Percentiles rank a stretch among this genome's conserved stretches.
phyloP scores from a whole-genome alignment of 30 jellyfish, hydroid and myxozoan species.

The Morbakka virulenta region DNA sequence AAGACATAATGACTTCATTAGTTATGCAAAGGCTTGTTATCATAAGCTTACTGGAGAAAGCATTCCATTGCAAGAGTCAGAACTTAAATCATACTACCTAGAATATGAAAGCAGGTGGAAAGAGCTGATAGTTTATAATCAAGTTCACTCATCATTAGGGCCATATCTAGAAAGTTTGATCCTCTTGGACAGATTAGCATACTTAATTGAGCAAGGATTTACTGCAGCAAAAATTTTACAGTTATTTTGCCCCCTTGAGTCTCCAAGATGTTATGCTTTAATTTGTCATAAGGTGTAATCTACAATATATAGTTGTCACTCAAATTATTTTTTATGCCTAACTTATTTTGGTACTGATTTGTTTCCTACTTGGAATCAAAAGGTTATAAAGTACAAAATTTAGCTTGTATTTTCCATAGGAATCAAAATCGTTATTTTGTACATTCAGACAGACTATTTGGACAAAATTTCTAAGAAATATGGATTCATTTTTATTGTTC shows the following conservation, averaged over 20 bases:
- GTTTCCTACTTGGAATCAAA: no score
- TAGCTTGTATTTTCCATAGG: no score
- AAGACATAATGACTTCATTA: neutral
- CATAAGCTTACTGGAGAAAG: neutral
- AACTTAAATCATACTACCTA: neutral
- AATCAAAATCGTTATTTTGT: no score
- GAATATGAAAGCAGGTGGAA: neutral
- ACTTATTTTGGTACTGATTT: no score
- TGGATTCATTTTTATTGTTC: no score
- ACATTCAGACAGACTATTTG: no score
- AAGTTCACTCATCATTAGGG: constrained; percentile 27
- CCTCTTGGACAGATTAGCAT: constrained; percentile 18
- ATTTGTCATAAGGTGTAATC: no score
- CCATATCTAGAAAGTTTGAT: constrained; percentile 28
- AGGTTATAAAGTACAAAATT: no score
- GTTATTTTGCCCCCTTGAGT: constrained; percentile 11
- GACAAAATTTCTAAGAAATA: no score
- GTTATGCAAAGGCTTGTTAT: neutral
- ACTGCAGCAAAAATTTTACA: constrained; percentile 1
- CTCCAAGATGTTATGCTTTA: constrained; percentile 48
- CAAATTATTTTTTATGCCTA: no score
- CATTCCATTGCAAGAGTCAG: neutral
- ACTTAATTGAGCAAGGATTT: constrained; percentile 12
- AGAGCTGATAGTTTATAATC: neutral
- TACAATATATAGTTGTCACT: no score